Percentiles rank a stretch among this genome's conserved stretches.
Evolutionary conservation across 2,888 invertebrate species (phyloP).

Genomic region (Anoplius nigerrimus): DNA sequence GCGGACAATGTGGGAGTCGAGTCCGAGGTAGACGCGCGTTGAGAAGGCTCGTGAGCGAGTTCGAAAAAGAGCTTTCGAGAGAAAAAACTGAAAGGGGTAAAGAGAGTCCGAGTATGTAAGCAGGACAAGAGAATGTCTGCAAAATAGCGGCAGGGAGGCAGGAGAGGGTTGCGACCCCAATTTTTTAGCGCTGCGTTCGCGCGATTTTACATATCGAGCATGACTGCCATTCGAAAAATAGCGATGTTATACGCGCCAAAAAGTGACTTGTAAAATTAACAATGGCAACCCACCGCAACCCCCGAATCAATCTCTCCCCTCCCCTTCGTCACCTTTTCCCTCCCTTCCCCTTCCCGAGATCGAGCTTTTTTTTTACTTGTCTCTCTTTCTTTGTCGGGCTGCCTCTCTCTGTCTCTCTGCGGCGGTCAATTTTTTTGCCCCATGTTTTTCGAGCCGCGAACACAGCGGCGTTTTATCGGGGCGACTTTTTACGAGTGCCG

Average conservation of each 20-base stretch:
- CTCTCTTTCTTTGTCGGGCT: too few relatives aligned
- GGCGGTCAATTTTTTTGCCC: neutral
- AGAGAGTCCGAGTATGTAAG: too few relatives aligned
- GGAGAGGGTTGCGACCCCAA: neutral
- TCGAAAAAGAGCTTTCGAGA: too few relatives aligned
- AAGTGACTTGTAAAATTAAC: conserved; percentile 32
- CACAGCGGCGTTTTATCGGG: conserved; percentile 15
- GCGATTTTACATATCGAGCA: conserved; percentile 14
- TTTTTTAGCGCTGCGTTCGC: conserved; percentile 3
- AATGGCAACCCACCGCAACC: conserved; percentile 22
- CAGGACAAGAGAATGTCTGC: neutral
- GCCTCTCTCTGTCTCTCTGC: too few relatives aligned
- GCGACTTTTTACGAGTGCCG: neutral
- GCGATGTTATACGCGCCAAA: conserved; percentile 19
- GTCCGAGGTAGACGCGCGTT: too few relatives aligned
- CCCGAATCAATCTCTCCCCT: conserved; percentile 12
- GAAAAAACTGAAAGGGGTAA: too few relatives aligned
- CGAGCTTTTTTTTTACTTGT: too few relatives aligned
- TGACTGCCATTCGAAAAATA: conserved; percentile 11
- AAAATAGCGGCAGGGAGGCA: neutral
- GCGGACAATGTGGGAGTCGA: too few relatives aligned
- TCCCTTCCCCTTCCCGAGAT: conserved; percentile 7
- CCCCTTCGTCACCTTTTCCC: conserved; percentile 21
- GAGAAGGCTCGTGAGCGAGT: too few relatives aligned
- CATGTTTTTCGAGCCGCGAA: neutral